Evolutionary conservation across 1,140 invertebrate genomes (phyloP).

Genomic region (Lucilia cuprina): DNA sequence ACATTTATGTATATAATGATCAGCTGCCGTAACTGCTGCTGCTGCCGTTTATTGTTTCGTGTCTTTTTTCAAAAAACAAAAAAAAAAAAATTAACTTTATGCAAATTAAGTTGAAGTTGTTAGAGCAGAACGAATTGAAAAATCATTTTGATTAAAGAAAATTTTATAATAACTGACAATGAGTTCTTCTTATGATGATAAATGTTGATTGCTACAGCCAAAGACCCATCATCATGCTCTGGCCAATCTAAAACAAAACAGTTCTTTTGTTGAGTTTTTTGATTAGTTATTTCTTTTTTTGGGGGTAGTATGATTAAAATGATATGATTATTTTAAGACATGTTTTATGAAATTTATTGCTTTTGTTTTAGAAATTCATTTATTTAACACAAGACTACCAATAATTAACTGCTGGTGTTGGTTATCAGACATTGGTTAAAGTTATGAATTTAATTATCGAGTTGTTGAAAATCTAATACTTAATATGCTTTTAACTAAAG

Average conservation of each 20-base stretch:
- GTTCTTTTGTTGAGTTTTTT: not conserved
- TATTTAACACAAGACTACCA: too few species aligned
- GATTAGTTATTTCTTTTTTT: too few species aligned
- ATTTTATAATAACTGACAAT: not conserved
- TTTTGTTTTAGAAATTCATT: too few species aligned
- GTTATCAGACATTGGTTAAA: too few species aligned
- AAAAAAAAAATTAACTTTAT: not conserved
- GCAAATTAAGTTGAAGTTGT: constrained; percentile 19
- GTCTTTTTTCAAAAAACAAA: too few species aligned
- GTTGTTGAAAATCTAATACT: too few species aligned
- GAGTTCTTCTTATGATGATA: not conserved
- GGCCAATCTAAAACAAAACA: not conserved
- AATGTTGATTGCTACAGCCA: not conserved
- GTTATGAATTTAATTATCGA: too few species aligned
- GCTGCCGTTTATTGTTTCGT: not conserved
- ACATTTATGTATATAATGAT: not conserved
- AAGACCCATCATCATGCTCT: not conserved
- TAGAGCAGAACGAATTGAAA: constrained; percentile 22
- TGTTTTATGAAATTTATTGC: too few species aligned
- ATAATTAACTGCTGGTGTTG: too few species aligned
- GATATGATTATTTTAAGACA: too few species aligned
- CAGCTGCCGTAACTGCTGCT: constrained; percentile 13
- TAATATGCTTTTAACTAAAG: too few species aligned
- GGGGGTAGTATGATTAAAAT: too few species aligned
- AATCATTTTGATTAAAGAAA: constrained; percentile 22